Base-by-base conservation (phyloP, 2,888 invertebrate species). In the Chromoteleia sp. region DNA sequence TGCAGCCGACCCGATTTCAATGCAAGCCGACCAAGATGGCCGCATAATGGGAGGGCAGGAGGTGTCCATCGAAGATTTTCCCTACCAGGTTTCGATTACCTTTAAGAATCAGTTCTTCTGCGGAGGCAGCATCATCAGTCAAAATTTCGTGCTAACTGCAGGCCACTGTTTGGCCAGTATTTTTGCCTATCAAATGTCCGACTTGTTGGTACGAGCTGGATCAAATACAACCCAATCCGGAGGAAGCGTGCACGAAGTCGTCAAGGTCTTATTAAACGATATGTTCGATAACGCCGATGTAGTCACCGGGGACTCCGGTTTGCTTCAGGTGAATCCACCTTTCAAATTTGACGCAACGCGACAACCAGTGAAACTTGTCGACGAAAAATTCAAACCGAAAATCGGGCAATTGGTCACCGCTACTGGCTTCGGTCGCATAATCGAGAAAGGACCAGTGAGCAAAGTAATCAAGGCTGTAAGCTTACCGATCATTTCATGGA, bases 111-210 rank as follows among this genome's bases (percentile, higher is more conserved):
- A 88, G 0, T 59, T 65, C 21, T 17, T 29, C 48, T 94, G 94
- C 82, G 94, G 94, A 0, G 94, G 93, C 0, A 91, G 93, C 2
- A 92, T 94, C 8, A 90, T 94, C n/a, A 92, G 92, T 29, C 88
- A 86, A 6, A 89, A 92, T 21, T 92, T 92, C 1, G 89, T 94
- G 0, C 65, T 94, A 0, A 94, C 94, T 0, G 94, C 94, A 6
- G 94, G 93, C 0, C 94, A 94, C 85, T 94, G 94, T 81, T 86
- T 93, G 91, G 1, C 6, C n/a, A 4, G 17, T 1, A n/a, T 56
- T 1, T 0, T 8, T 1, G 17, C 7, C 0, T 0, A 8, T 0
- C 0, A 19, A 0, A n/a, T 10, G 2, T 15, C 30, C 1, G 0
- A 10, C 0, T 2, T 52, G 10, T 0, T 4, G 4, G 19, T 56